phyloP scores from a whole-genome alignment of 2,888 invertebrate species.

The Lepidonotus clava region DNA sequence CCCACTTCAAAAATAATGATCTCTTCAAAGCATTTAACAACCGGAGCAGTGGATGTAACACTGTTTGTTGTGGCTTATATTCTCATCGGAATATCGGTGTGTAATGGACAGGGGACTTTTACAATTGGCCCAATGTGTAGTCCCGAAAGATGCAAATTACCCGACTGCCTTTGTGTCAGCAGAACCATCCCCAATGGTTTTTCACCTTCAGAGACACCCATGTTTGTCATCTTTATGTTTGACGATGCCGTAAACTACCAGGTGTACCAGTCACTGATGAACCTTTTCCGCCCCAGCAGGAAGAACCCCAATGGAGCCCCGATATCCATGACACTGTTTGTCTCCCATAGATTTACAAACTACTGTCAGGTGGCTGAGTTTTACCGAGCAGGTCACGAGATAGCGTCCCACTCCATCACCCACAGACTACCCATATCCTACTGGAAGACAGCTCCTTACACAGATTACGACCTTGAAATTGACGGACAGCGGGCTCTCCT shows the following conservation, averaged over 20 bases:
- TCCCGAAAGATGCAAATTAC: background rate
- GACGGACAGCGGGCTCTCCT: slow-evolving; percentile 93
- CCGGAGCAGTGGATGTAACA: no score
- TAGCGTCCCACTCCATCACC: slow-evolving; percentile 96
- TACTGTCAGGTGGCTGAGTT: slow-evolving; percentile 98
- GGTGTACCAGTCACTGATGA: background rate
- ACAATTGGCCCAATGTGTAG: no score
- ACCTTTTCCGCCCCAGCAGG: slow-evolving; percentile 58
- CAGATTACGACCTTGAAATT: slow-evolving; percentile 96
- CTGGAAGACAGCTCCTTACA: slow-evolving; percentile 92
- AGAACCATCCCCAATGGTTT: background rate
- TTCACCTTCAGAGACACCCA: slow-evolving; percentile 58
- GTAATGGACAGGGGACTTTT: no score
- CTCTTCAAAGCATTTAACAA: no score
- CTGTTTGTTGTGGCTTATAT: no score
- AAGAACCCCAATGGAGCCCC: slow-evolving; percentile 84
- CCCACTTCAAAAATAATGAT: no score
- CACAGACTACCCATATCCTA: slow-evolving; percentile 78
- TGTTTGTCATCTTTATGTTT: slow-evolving; percentile 69
- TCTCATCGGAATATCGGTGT: no score
- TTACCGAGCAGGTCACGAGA: slow-evolving; percentile 96
- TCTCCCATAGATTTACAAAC: slow-evolving; percentile 99
- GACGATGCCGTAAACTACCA: slow-evolving; percentile 66
- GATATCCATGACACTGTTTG: slow-evolving; percentile 96
- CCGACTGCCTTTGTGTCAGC: slow-evolving; percentile 10